Evolutionary conservation across 1,140 invertebrate genomes (phyloP).

Genomic region (Spodoptera frugiperda): DNA sequence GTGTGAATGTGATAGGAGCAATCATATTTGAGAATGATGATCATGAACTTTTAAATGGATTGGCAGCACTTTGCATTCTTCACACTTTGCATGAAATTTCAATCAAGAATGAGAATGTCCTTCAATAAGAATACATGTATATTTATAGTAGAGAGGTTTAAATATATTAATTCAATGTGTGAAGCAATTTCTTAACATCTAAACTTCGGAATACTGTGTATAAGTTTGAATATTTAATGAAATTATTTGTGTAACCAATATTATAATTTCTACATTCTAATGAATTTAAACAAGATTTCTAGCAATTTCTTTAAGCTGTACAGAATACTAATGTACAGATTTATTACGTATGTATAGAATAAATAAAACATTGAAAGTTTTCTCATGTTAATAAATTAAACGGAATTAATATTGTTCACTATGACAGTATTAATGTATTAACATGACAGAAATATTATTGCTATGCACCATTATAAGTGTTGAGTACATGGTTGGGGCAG

Average conservation of each 20-base stretch:
- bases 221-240: too few relatives aligned
- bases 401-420: background rate
- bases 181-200: too few relatives aligned
- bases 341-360: background rate
- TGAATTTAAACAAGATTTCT: too few relatives aligned
- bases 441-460: conserved; percentile 35
- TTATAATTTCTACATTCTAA: too few relatives aligned
- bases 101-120: too few relatives aligned
- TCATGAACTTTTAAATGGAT: conserved; percentile 34
- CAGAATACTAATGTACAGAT: background rate
- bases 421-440: conserved; percentile 1
- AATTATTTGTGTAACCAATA: too few relatives aligned
- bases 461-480: conserved; percentile 1
- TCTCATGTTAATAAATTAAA: background rate
- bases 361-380: background rate
- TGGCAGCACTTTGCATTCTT: conserved; percentile 4
- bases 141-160: background rate
- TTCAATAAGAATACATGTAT: too few relatives aligned
- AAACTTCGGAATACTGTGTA: too few relatives aligned
- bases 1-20: conserved; percentile 18
- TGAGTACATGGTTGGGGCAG: background rate
- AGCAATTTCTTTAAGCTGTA: too few relatives aligned
- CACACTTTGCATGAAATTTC: too few relatives aligned
- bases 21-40: conserved; percentile 16
- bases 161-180: too few relatives aligned